These are phyloP conservation scores for Gymnorhina tibicen DNA, from an alignment of 2,113 vertebrate species.

Conservation along the genomic window DNA sequence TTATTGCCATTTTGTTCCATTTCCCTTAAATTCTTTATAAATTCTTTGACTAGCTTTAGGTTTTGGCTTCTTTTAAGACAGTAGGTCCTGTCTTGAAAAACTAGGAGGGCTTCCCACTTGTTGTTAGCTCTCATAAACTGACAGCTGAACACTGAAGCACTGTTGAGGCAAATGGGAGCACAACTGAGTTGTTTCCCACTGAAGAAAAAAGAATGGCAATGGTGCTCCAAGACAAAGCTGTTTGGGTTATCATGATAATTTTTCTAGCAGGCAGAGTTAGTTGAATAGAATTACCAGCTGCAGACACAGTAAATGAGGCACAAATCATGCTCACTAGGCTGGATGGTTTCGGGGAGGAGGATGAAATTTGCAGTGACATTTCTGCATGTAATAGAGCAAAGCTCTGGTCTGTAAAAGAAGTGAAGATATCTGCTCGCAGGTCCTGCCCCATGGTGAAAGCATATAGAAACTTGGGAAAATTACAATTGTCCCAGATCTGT, in stretches of 20 bases:
- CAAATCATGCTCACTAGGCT: not conserved
- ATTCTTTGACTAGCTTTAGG: not conserved
- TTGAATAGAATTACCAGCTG: constrained; percentile 5
- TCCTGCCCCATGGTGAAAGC: not conserved
- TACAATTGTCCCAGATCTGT: not conserved
- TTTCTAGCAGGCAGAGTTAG: not conserved
- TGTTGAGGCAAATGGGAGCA: not conserved
- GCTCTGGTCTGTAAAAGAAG: not conserved
- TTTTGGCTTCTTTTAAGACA: not conserved
- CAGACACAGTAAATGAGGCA: not conserved
- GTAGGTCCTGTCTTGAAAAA: not conserved
- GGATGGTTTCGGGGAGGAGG: not conserved
- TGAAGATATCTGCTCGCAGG: fast-evolving
- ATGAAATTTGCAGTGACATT: constrained; percentile 8
- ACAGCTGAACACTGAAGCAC: not conserved
- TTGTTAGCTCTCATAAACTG: not conserved
- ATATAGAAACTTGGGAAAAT: not conserved
- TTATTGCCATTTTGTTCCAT: not conserved
- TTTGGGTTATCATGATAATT: not conserved
- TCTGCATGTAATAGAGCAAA: not conserved
- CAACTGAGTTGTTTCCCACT: not conserved
- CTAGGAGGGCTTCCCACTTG: not conserved
- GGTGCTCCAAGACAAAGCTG: not conserved
- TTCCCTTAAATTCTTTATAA: not conserved
- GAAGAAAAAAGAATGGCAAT: not conserved